Base-by-base conservation (phyloP, 2,113 vertebrate species). In the Lamprotornis superbus region DNA sequence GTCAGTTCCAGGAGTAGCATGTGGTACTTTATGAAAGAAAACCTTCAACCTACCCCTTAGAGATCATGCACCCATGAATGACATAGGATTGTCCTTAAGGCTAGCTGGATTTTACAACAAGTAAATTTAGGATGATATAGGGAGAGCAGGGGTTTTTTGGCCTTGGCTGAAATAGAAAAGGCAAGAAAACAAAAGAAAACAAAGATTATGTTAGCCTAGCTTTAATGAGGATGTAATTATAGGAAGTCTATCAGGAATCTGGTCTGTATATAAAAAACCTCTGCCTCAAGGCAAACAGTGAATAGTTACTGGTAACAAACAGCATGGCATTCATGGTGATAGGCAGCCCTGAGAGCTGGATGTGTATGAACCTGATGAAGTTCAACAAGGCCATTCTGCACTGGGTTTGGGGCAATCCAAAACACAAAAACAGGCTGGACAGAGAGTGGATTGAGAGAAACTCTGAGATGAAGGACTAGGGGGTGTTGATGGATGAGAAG, bases 111-210 rank as follows among this genome's bases (percentile, higher is more conserved):
- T 85, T 63, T 47, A 70, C 24, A 79, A 37, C 19, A 69, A 73
- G 17, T 12, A 14, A 35, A 88, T 37, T 56, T 24, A 18, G 11
- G 60, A 53, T 46, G 15, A 52, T 3, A 2, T 25, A 11, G 2
- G 1, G 16, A 46, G 16, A 61, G 3, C 2, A 22, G 19, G 2
- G 0, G 1, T 64, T 87, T 65, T 50, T 52, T 20, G 47, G 4
- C 24, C 37, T 7, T 49, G 13, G 7, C 27, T 73, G 21, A 74
- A 56, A 37, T 3, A 59, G n/a, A 39, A 71, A 83, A 93, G 42
- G 5, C 16, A 15, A 30, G n/a, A 35, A 78, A 77, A 35, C 13
- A 59, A 63, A 85, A 53, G 8, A 63, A 52, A 71, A 44, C 3
- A 25, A 77, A 35, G 0, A 30, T 53, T 28, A 40, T 23, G 10